These are phyloP conservation scores for Drosophila atripex DNA, from an alignment of 2,888 invertebrate genomes.

Conservation along the genomic window DNA sequence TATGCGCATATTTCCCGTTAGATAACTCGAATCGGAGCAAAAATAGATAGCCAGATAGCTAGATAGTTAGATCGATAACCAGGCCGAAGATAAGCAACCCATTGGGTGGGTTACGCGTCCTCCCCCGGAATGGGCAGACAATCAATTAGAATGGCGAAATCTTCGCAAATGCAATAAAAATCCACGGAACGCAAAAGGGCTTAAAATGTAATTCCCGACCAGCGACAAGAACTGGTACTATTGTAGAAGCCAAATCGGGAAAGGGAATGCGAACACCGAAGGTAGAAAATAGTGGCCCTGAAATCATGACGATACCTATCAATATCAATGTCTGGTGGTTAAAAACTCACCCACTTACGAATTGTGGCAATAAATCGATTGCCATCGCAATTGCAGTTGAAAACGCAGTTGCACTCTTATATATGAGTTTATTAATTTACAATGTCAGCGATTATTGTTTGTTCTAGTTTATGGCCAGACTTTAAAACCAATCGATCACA, in stretches of 20 bases:
- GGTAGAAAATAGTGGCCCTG: constrained; percentile 23
- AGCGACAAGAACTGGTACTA: constrained; percentile 39
- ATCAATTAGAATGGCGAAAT: constrained; percentile 77
- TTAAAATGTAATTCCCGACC: constrained; percentile 73
- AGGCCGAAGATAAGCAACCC: constrained; percentile 59
- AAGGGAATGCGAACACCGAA: constrained; percentile 26
- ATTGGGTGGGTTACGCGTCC: constrained; percentile 32
- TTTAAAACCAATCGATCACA: constrained; percentile 77
- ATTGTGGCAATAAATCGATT: constrained; percentile 60
- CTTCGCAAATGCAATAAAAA: constrained; percentile 76
- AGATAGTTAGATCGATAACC: constrained; percentile 75
- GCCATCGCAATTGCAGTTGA: constrained; percentile 51
- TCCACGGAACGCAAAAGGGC: constrained; percentile 71
- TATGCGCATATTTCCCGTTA: constrained; percentile 64
- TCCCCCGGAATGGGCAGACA: constrained; percentile 61
- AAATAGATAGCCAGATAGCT: constrained; percentile 73
- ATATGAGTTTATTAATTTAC: constrained; percentile 72
- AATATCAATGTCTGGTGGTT: constrained; percentile 20
- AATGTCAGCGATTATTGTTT: constrained; percentile 71
- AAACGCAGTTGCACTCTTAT: constrained; percentile 40
- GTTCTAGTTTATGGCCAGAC: constrained; percentile 61
- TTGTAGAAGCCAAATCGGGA: constrained; percentile 29
- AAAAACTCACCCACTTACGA: constrained; percentile 36
- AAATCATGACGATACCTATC: constrained; percentile 41
- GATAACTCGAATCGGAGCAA: constrained; percentile 61